Percentiles rank a stretch among this genome's conserved stretches.
Conservation (phyloP, 2,888 invertebrate species). For the Acrocera orbiculus region DNA sequence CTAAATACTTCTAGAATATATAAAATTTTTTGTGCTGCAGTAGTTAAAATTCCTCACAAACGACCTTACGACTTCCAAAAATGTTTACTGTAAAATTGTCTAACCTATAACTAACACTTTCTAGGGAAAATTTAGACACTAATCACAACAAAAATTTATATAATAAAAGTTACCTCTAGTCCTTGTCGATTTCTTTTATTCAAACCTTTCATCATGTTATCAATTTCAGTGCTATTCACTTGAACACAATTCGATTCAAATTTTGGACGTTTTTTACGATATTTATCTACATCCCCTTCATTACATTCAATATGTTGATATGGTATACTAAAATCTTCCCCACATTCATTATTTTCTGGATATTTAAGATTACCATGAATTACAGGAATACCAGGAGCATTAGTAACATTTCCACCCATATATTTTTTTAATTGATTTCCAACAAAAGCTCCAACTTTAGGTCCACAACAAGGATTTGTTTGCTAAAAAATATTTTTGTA, state of each 20-base stretch:
- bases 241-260: constrained; percentile 20
- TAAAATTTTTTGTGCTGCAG: no score
- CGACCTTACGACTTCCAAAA: no score
- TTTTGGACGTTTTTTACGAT: constrained; percentile 12
- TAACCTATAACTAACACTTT: no score
- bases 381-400: constrained; percentile 11
- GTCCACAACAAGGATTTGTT: constrained; percentile 1
- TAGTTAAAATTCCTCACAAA: no score
- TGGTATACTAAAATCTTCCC: constrained; percentile 13
- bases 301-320: constrained; percentile 13
- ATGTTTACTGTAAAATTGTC: no score
- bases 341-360: constrained; percentile 22
- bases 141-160: no score
- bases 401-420: constrained; percentile 15
- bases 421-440: constrained; percentile 5
- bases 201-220: constrained; percentile 22
- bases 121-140: no score
- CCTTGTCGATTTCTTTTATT: constrained; percentile 13
- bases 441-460: constrained; percentile 2
- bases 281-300: constrained; percentile 16
- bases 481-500: no score
- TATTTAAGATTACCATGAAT: constrained; percentile 28
- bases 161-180: constrained; percentile 22
- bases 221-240: constrained; percentile 23
- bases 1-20: no score